Base-by-base conservation (phyloP, 2,888 invertebrate genomes). In the Epiperipatus broadwayi region DNA sequence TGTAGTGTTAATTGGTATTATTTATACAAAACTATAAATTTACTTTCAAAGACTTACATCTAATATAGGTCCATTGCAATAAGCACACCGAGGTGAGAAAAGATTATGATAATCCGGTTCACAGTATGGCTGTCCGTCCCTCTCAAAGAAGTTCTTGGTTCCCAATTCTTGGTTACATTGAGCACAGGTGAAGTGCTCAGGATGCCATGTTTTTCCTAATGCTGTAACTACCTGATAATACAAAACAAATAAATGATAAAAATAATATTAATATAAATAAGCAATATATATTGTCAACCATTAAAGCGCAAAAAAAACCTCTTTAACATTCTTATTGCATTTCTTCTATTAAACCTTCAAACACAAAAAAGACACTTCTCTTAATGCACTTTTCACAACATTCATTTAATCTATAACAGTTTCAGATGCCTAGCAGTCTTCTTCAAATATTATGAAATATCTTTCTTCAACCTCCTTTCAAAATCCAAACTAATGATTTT, bases 21-120 rank as follows among this genome's bases (percentile, higher is more conserved):
- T n/a, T n/a, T n/a, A n/a, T n/a, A n/a, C n/a, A n/a, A n/a, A n/a
- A n/a, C n/a, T n/a, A n/a, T n/a, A n/a, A n/a, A n/a, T n/a, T n/a
- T n/a, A n/a, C n/a, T n/a, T n/a, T n/a, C n/a, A 34, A 10, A 18
- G 15, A 51, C 76, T 73, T 72, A 93, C 93, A 68, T 97, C 95
- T 57, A 95, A 71, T 60, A 97, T 97, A 35, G 97, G 87, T 48
- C 91, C 91, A 61, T 91, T 89, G 69, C 97, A 97, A 63, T 93
- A 91, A 49, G 87, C 87, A 66, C 97, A 97, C 57, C 91, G 72
- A 14, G 97, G 95, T 50, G 95, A 93, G 68, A 97, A 97, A 43
- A 95, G 69, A 56, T 87, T 85, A 65, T 97, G 95, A 63, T 97
- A 97, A 64, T 97, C 95, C 5, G 80, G 74, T 62, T 97, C 97